Percentiles rank a stretch among this genome's conserved stretches.
Conservation (phyloP, 2,888 invertebrate species). For the Acrocera orbiculus region DNA sequence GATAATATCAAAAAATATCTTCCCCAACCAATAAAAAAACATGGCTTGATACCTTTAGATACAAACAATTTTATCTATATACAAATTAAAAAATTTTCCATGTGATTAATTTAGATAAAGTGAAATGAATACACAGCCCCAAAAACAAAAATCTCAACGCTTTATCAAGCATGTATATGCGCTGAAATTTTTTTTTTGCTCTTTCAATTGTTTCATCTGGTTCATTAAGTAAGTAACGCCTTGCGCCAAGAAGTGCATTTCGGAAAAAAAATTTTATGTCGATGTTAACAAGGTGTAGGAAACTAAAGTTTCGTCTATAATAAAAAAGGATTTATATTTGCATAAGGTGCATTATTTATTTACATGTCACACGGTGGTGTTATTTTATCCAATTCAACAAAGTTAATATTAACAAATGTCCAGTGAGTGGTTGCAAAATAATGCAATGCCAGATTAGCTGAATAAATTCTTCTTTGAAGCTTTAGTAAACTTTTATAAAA, state of each 20-base stretch:
- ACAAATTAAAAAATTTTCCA: no score
- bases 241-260: slow-evolving; percentile 22
- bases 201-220: slow-evolving; percentile 14
- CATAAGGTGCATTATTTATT: no score
- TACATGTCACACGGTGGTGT: slow-evolving; percentile 35
- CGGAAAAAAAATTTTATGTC: slow-evolving; percentile 20
- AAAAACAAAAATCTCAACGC: no score
- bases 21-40: no score
- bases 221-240: slow-evolving; percentile 23
- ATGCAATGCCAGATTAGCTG: slow-evolving; percentile 49
- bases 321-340: no score
- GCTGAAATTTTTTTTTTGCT: not conserved
- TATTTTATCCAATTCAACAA: slow-evolving; percentile 34
- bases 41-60: no score
- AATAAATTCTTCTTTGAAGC: slow-evolving; percentile 64
- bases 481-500: slow-evolving; percentile 45
- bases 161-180: no score
- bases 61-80: no score
- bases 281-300: slow-evolving; percentile 17
- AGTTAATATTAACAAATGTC: slow-evolving; percentile 51
- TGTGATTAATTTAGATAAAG: no score
- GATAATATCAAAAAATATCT: no score
- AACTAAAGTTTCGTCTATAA: slow-evolving; percentile 14
- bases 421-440: slow-evolving; percentile 64
- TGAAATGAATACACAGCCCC: no score